Conservation (phyloP, 2,113 vertebrate genomes). For the Phylloscopus trochilus region DNA sequence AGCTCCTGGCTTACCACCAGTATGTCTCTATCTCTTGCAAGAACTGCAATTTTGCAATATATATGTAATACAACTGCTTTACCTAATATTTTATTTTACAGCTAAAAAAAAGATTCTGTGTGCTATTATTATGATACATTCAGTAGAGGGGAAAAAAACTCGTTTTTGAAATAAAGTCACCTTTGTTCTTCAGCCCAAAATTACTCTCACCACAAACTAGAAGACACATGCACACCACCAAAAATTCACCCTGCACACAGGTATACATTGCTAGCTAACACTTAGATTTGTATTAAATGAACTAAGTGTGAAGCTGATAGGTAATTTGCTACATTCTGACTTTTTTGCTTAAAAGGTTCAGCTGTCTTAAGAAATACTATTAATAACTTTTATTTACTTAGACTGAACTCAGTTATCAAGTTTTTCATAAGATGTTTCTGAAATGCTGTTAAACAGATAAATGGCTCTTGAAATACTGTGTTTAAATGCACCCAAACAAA, state of each 20-base stretch:
- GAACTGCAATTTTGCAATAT: background rate
- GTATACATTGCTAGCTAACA: background rate
- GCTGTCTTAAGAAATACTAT: background rate
- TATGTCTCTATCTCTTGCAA: background rate
- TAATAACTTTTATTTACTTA: background rate
- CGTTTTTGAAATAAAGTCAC: background rate
- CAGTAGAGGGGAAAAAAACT: background rate
- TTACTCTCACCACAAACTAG: background rate
- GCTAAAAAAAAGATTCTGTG: background rate
- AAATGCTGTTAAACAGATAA: background rate
- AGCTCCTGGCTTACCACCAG: background rate
- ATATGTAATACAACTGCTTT: background rate
- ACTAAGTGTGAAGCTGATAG: background rate
- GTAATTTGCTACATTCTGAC: background rate
- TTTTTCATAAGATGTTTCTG: background rate
- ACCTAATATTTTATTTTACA: background rate
- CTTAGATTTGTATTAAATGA: background rate
- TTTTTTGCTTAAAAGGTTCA: background rate
- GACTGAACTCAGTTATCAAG: background rate
- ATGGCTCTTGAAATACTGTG: background rate
- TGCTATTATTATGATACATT: background rate
- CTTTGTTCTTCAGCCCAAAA: background rate
- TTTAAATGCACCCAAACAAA: conserved; percentile 53
- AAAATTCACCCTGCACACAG: background rate
- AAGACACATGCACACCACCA: background rate